phyloP scores from a whole-genome alignment of 2,113 vertebrate genomes.

The Spea multiplicata region DNA sequence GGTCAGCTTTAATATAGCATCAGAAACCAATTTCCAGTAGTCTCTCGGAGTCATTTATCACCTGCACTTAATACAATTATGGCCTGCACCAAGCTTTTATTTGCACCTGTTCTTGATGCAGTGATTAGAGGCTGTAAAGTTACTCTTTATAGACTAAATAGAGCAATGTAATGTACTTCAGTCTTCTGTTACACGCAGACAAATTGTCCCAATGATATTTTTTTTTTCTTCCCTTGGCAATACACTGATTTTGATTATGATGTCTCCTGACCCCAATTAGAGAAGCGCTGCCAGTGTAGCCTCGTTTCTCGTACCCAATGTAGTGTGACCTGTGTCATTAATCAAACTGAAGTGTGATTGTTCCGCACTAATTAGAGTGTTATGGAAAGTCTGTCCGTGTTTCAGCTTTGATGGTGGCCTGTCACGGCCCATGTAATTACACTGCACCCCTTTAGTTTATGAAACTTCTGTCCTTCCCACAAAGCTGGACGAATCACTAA shows the following conservation, averaged over 20 bases:
- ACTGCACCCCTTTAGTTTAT: too few species aligned
- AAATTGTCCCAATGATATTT: conserved; percentile 27
- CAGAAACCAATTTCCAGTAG: conserved; percentile 79
- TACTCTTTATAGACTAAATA: conserved; percentile 30
- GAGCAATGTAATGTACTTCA: conserved; percentile 28
- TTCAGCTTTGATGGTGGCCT: too few species aligned
- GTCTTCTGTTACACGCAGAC: conserved; percentile 13
- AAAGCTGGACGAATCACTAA: too few species aligned
- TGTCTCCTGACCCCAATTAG: conserved; percentile 15
- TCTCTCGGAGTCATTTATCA: conserved; percentile 82
- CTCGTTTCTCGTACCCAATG: conserved; percentile 10
- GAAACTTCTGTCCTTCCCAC: too few species aligned
- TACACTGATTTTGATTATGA: conserved; percentile 17
- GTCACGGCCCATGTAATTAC: too few species aligned
- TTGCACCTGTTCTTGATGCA: conserved; percentile 53
- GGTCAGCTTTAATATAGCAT: conserved; percentile 80
- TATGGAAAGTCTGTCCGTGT: neutral
- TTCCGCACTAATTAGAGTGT: neutral
- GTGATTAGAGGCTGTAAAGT: conserved; percentile 52
- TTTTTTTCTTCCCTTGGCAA: conserved; percentile 4
- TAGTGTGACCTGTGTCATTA: conserved; percentile 3
- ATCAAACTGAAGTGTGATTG: conserved; percentile 12
- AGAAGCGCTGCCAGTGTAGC: conserved; percentile 12
- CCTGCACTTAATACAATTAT: conserved; percentile 74
- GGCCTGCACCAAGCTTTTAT: conserved; percentile 60